These are phyloP conservation scores for Oreochromis niloticus DNA, from an alignment of 2,113 vertebrate species.

Conservation along the genomic window DNA sequence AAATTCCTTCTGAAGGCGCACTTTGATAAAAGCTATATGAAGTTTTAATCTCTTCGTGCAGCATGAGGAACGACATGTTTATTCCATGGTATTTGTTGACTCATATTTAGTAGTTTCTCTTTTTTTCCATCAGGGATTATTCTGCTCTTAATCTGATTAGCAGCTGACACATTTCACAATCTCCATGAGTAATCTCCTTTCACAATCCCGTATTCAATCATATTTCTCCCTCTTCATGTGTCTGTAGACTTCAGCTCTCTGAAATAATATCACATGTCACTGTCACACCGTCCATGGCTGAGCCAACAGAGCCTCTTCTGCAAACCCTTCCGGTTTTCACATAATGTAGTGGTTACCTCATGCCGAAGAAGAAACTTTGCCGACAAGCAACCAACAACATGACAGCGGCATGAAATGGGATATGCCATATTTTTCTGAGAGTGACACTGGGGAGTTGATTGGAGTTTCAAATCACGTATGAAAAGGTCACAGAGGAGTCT, in stretches of 20 bases:
- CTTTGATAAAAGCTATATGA: neutral
- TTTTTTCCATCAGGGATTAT: slow-evolving; percentile 17
- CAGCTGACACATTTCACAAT: slow-evolving; percentile 51
- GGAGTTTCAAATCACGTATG: slow-evolving; percentile 51
- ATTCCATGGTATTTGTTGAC: neutral
- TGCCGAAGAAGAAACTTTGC: neutral
- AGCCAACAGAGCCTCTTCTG: neutral
- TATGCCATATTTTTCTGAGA: slow-evolving; percentile 2
- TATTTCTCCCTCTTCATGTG: slow-evolving; percentile 8
- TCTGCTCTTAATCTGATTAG: slow-evolving; percentile 55
- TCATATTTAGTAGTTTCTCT: neutral
- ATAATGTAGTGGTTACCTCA: neutral
- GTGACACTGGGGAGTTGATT: slow-evolving; percentile 38
- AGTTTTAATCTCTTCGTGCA: neutral
- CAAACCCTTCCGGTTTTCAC: neutral
- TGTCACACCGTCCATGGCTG: slow-evolving; percentile 1
- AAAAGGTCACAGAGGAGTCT: slow-evolving; percentile 48
- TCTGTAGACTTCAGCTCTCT: slow-evolving; percentile 17
- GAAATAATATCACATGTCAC: slow-evolving; percentile 35
- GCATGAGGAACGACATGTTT: neutral
- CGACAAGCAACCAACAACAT: slow-evolving; percentile 10
- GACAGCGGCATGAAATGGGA: slow-evolving; percentile 49
- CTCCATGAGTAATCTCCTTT: slow-evolving; percentile 48
- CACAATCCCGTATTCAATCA: slow-evolving; percentile 25
- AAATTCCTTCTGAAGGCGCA: neutral